Conservation (phyloP, 2,113 vertebrate species). For the Platysternon megacephalum region DNA sequence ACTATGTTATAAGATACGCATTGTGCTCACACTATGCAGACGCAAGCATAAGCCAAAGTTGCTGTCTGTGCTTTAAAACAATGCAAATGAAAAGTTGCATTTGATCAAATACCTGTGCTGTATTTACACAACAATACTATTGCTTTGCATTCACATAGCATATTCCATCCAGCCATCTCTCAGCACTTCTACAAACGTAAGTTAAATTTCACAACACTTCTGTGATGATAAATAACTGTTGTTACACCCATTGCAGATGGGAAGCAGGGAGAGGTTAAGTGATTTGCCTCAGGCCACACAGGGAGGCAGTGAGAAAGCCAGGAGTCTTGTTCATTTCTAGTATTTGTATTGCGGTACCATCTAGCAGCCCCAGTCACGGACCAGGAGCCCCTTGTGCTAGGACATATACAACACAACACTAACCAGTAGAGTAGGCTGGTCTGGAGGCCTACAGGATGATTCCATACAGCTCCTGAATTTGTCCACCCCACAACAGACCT, state of each 20-base stretch:
- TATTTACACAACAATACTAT: neutral
- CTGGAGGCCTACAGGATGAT: neutral
- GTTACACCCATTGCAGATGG: neutral
- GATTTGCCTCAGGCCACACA: neutral
- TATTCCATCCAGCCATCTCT: neutral
- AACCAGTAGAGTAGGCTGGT: neutral
- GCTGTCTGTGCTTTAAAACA: neutral
- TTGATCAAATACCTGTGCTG: neutral
- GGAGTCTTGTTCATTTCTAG: accelerated
- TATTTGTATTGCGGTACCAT: neutral
- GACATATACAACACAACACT: neutral
- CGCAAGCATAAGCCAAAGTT: neutral
- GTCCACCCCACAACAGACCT: neutral
- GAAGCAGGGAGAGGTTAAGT: neutral
- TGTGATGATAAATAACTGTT: neutral
- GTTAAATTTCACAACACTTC: neutral
- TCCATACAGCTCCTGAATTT: neutral
- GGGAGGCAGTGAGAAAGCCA: neutral
- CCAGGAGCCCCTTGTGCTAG: neutral
- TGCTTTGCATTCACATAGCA: accelerated
- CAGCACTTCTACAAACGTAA: neutral
- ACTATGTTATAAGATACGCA: neutral
- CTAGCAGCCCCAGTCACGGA: neutral
- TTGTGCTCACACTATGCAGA: neutral
- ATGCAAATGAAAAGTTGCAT: neutral